These are phyloP conservation scores for Struthidea cinerea DNA, from an alignment of 2,113 vertebrate species.

Conservation along the genomic window DNA sequence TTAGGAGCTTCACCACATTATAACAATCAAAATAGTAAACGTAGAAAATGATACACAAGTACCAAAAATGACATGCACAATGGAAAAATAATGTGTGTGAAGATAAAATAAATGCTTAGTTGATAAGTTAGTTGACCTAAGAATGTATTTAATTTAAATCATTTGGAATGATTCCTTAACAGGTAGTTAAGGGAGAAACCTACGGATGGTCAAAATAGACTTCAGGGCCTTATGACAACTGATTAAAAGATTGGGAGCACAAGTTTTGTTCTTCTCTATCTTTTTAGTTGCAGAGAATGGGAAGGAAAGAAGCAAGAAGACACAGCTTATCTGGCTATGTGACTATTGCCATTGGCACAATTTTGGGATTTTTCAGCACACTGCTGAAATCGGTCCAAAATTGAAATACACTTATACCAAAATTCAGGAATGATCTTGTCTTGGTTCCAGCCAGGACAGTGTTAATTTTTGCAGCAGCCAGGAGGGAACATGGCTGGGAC, in stretches of 20 bases:
- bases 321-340: not conserved
- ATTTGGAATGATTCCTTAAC: not conserved
- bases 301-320: not conserved
- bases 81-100: not conserved
- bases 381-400: not conserved
- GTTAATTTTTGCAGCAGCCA: not conserved
- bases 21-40: not conserved
- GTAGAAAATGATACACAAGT: not conserved
- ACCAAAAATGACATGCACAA: not conserved
- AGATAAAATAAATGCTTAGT: not conserved
- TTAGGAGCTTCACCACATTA: not conserved
- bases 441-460: not conserved
- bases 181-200: not conserved
- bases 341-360: not conserved
- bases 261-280: not conserved
- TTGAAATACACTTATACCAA: not conserved
- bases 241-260: not conserved
- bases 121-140: not conserved
- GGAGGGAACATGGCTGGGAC: not conserved
- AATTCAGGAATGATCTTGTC: not conserved
- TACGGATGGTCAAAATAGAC: accelerated
- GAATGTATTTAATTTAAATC: not conserved
- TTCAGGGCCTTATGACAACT: not conserved
- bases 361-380: not conserved
- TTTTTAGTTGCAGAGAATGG: not conserved